Percentiles rank a stretch among this genome's conserved stretches.
Conservation (phyloP, 2,113 vertebrate species). For the Tragelaphus scriptus region DNA sequence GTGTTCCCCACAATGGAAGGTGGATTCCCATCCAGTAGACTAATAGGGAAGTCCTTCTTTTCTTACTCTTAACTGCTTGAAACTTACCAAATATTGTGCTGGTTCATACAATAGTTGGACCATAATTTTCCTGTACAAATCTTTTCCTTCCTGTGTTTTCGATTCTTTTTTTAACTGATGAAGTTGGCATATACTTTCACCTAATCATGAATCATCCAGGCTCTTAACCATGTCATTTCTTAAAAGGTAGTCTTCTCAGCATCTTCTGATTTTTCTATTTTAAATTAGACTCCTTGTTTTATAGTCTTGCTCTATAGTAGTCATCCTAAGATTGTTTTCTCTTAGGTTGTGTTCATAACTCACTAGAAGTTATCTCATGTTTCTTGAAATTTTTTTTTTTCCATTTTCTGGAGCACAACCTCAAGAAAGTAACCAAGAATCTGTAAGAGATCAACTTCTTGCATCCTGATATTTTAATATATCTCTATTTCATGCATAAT, state of each 20-base stretch:
- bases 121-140: background rate
- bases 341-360: background rate
- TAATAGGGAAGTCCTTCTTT: background rate
- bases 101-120: background rate
- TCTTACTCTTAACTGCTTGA: background rate
- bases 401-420: background rate
- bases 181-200: background rate
- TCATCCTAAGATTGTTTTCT: background rate
- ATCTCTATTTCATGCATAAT: background rate
- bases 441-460: background rate
- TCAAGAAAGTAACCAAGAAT: background rate
- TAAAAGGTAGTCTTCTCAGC: background rate
- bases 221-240: background rate
- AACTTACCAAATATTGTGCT: background rate
- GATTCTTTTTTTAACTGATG: background rate
- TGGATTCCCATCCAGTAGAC: background rate
- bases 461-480: background rate
- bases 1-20: background rate
- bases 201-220: background rate
- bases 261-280: background rate
- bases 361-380: background rate
- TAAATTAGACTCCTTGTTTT: background rate
- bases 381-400: background rate
- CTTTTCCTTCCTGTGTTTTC: background rate
- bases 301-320: background rate